Conservation (phyloP, 2,888 invertebrate species). For the Sinopyrophorus schimmeli region DNA sequence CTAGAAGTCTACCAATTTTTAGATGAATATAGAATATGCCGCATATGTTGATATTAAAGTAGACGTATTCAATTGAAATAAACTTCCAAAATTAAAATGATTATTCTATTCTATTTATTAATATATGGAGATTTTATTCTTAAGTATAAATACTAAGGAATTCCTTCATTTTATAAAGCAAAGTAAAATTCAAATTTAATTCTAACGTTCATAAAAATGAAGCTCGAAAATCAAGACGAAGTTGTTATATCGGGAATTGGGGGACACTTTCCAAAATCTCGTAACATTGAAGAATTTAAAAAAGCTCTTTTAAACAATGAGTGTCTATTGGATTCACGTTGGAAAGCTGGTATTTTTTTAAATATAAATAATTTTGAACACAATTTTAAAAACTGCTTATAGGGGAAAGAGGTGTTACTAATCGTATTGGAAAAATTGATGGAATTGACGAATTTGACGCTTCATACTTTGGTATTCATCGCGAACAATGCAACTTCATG, state of each 20-base stretch:
- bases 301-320: conserved; percentile 58
- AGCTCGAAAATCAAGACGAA: conserved; percentile 39
- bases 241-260: conserved; percentile 58
- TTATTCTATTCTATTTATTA: conserved; percentile 16
- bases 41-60: too few relatives aligned
- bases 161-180: background rate
- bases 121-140: conserved; percentile 14
- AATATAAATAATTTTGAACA: too few relatives aligned
- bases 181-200: too few relatives aligned
- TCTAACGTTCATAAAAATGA: conserved; percentile 18
- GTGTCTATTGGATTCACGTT: conserved; percentile 43
- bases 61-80: too few relatives aligned
- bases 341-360: conserved; percentile 46
- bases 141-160: conserved; percentile 13
- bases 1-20: too few relatives aligned
- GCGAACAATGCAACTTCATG: conserved; percentile 55
- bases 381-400: too few relatives aligned
- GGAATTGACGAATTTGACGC: conserved; percentile 52
- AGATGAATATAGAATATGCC: too few relatives aligned
- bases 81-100: background rate
- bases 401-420: conserved; percentile 51
- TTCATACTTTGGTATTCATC: conserved; percentile 57
- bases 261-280: conserved; percentile 63
- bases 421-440: conserved; percentile 50
- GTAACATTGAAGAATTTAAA: conserved; percentile 62